Conservation (phyloP, 2,797 vertebrate genomes). For the Sphenodon punctatus region DNA sequence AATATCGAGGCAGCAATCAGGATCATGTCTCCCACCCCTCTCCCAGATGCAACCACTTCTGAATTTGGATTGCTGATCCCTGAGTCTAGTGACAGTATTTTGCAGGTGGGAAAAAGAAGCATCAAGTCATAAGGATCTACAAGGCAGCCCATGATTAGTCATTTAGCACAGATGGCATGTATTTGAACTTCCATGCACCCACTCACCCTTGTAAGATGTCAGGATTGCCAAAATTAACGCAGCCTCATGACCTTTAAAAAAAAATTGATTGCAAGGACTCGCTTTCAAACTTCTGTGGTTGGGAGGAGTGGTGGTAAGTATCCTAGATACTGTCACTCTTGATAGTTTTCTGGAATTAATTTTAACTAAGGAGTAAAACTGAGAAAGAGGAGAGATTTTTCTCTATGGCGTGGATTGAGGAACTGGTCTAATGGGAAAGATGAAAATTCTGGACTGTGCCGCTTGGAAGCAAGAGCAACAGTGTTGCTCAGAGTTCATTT, state of each 20-base stretch:
- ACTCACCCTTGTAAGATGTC: rapidly evolving
- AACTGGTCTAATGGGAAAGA: background rate
- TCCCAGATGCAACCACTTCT: rapidly evolving
- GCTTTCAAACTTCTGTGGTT: background rate
- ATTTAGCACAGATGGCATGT: rapidly evolving
- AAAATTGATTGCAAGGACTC: background rate
- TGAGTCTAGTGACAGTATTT: rapidly evolving
- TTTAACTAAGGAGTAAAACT: background rate
- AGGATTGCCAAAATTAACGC: rapidly evolving
- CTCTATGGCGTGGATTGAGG: background rate
- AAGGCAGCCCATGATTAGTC: background rate
- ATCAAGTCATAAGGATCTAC: rapidly evolving
- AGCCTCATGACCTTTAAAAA: background rate
- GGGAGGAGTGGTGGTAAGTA: too few species aligned
- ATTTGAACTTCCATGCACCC: background rate
- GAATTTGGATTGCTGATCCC: background rate
- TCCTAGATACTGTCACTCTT: rapidly evolving
- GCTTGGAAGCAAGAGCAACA: background rate
- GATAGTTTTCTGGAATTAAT: background rate
- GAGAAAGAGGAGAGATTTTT: background rate
- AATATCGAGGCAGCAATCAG: too few species aligned
- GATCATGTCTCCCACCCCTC: background rate
- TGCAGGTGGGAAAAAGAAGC: background rate
- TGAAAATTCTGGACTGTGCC: background rate
- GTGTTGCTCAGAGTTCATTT: background rate